These are phyloP conservation scores for Ooceraea biroi DNA, from an alignment of 1,140 invertebrate species.

Conservation along the genomic window DNA sequence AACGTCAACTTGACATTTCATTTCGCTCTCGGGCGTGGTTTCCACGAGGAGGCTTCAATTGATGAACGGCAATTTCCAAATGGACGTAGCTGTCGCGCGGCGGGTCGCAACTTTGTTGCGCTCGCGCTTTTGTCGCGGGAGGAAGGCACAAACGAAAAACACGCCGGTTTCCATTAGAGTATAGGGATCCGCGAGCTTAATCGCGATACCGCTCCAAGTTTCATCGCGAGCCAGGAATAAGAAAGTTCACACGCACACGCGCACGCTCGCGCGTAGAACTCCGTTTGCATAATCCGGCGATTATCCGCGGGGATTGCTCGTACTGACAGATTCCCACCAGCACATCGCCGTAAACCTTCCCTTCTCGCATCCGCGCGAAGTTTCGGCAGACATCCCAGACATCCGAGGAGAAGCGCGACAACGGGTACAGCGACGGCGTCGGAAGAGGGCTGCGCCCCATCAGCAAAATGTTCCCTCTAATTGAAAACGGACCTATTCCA, in stretches of 20 bases:
- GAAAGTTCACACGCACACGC: slow-evolving; percentile 41
- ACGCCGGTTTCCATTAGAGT: slow-evolving; percentile 31
- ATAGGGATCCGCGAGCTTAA: slow-evolving; percentile 17
- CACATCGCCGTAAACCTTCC: slow-evolving; percentile 55
- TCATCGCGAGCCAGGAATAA: slow-evolving; percentile 38
- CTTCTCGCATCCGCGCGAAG: slow-evolving; percentile 48
- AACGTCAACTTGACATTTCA: slow-evolving; percentile 57
- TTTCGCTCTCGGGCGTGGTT: slow-evolving; percentile 48
- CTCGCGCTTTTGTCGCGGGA: slow-evolving; percentile 10
- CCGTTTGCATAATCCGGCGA: slow-evolving; percentile 53
- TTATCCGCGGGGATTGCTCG: slow-evolving; percentile 60
- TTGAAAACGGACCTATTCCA: slow-evolving; percentile 74
- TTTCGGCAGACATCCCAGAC: slow-evolving; percentile 54
- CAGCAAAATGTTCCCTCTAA: slow-evolving; percentile 71
- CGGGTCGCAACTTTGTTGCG: slow-evolving; percentile 8
- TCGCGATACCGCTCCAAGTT: slow-evolving; percentile 31
- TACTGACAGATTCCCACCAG: slow-evolving; percentile 56
- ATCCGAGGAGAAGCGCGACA: background rate
- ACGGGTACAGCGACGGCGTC: background rate
- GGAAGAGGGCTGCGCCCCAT: slow-evolving; percentile 27
- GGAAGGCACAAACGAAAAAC: background rate
- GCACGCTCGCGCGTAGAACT: slow-evolving; percentile 22
- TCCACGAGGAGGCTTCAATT: slow-evolving; percentile 35
- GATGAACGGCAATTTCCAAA: slow-evolving; percentile 60
- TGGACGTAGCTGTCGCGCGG: slow-evolving; percentile 45